Conservation (phyloP, 2,113 vertebrate genomes). For the Merops nubicus region DNA sequence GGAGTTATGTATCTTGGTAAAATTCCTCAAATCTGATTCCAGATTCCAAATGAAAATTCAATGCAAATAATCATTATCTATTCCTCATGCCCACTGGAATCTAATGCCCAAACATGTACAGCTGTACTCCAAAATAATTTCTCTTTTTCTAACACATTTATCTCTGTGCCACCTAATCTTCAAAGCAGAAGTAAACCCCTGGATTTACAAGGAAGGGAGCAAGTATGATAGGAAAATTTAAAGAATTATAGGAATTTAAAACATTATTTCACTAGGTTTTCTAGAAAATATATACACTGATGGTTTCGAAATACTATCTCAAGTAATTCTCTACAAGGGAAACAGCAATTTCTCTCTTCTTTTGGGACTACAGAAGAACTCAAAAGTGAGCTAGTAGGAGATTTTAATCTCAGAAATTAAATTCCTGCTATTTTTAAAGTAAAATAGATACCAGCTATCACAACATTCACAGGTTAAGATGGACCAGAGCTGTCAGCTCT, state of each 20-base stretch:
- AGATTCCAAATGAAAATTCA: constrained; percentile 8
- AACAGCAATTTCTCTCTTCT: background rate
- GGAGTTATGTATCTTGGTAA: constrained; percentile 16
- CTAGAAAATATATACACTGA: background rate
- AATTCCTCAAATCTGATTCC: background rate
- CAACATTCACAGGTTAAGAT: background rate
- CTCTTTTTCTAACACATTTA: background rate
- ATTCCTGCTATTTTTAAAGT: background rate
- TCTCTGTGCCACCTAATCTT: background rate
- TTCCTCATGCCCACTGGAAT: background rate
- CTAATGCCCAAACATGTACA: background rate
- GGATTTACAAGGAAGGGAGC: background rate
- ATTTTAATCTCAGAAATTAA: background rate
- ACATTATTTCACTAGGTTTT: background rate
- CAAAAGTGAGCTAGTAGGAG: background rate
- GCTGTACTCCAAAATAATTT: background rate
- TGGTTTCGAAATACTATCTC: background rate
- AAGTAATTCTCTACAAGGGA: background rate
- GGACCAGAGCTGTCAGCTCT: background rate
- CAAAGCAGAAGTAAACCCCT: background rate
- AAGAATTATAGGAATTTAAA: background rate
- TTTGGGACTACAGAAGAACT: background rate
- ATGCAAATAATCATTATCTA: background rate
- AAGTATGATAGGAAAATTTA: background rate
- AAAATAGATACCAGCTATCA: background rate